These are phyloP conservation scores for Mus musculus DNA, from an alignment of 2,113 vertebrate species.

Conservation along the genomic window DNA sequence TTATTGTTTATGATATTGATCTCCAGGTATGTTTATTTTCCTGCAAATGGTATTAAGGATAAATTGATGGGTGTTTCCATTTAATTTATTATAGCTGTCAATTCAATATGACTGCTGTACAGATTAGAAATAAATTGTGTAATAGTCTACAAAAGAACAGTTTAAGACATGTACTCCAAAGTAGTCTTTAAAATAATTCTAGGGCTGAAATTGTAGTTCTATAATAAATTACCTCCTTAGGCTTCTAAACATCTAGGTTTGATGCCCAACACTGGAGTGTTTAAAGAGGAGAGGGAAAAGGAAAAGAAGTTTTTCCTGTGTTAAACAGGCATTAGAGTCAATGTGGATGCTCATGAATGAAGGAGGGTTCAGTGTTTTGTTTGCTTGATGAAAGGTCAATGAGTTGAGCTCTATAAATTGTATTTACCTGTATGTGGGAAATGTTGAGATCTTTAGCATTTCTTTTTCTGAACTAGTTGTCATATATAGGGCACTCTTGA, in stretches of 20 bases:
- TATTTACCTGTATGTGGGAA: slow-evolving; percentile 50
- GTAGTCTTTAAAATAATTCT: slow-evolving; percentile 19
- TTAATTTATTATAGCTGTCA: slow-evolving; percentile 42
- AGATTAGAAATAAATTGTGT: slow-evolving; percentile 19
- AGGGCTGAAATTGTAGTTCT: not conserved
- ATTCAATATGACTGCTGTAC: not conserved
- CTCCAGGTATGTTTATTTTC: not conserved
- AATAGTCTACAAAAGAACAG: not conserved
- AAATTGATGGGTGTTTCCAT: slow-evolving; percentile 25
- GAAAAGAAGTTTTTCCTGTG: not conserved
- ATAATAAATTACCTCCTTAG: not conserved
- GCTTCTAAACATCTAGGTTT: not conserved
- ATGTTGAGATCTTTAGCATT: slow-evolving; percentile 38
- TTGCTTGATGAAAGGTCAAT: slow-evolving; percentile 47
- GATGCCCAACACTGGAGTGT: not conserved
- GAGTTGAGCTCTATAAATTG: not conserved
- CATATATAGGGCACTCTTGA: not conserved
- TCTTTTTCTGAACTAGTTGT: not conserved
- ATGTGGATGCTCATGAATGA: not conserved
- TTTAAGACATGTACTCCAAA: slow-evolving; percentile 5
- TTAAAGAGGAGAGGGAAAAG: not conserved
- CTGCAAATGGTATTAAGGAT: not conserved
- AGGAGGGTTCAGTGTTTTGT: not conserved
- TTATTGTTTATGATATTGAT: not conserved
- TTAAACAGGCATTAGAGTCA: slow-evolving; percentile 30